phyloP scores from a whole-genome alignment of 2,888 invertebrate species.

The Nomada goodeniana region DNA sequence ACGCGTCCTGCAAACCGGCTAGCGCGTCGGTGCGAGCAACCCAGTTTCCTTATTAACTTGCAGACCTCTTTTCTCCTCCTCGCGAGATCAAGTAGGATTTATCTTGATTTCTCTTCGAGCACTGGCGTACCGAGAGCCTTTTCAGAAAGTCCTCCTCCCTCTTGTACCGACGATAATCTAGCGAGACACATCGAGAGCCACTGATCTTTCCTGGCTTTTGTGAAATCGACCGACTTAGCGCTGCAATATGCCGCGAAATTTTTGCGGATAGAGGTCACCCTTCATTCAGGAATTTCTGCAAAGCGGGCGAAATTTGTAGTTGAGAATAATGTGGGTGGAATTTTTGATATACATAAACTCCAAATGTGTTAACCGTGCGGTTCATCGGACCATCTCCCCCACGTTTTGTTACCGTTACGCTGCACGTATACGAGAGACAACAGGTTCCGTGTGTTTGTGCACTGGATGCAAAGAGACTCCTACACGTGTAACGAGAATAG shows the following conservation, averaged over 20 bases:
- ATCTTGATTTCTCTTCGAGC: constrained; percentile 62
- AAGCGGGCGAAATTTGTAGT: too few species aligned
- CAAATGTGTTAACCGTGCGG: constrained; percentile 20
- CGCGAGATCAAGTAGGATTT: constrained; percentile 57
- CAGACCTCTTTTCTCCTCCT: constrained; percentile 62
- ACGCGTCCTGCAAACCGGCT: constrained; percentile 67
- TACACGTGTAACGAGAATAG: constrained; percentile 22
- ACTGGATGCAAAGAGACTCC: constrained; percentile 18
- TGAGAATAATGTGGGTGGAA: background rate
- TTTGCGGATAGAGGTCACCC: background rate
- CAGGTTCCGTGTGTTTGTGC: background rate
- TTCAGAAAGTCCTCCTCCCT: constrained; percentile 34
- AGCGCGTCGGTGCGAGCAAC: constrained; percentile 67
- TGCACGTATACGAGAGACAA: constrained; percentile 6
- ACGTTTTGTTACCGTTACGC: constrained; percentile 67
- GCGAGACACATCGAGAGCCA: constrained; percentile 29
- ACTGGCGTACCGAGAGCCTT: constrained; percentile 35
- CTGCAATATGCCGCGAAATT: constrained; percentile 7
- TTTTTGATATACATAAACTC: constrained; percentile 17
- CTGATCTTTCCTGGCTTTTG: constrained; percentile 34
- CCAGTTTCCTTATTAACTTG: constrained; percentile 75
- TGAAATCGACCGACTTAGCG: constrained; percentile 56
- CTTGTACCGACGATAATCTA: constrained; percentile 36
- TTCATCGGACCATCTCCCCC: constrained; percentile 52
- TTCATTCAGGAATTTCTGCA: background rate